Evolutionary conservation across 2,888 invertebrate species (phyloP), one percentile per base, ranked within the genome.

Genomic region (Drosophila paranaensis): DNA sequence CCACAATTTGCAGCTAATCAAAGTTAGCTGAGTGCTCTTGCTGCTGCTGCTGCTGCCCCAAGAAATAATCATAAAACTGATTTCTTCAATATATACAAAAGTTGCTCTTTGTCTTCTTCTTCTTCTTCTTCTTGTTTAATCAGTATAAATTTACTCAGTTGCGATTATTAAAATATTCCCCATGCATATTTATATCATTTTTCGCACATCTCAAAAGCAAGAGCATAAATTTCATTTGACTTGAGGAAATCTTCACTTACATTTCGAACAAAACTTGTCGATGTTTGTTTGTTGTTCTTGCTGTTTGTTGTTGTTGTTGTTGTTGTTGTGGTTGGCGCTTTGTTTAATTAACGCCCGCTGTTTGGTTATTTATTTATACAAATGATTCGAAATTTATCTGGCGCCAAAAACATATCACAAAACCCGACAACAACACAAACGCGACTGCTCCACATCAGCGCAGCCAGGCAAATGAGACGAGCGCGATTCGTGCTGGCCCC

Each of bases 361-460:
- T 55, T 53, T 30, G 45, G 37, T 69, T 57, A 76, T 67, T 76
- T 76, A 71, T 76, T 77, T 77, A 77, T 46, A 77, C 72, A 48
- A 66, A 70, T 56, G 60, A 33, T 62, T 46, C 43, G 43, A 70
- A 79, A 79, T 77, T 74, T 79, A 77, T 77, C 70, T 79, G 77
- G 71, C 79, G 79, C 75, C 79, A 77, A 79, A 75, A 77, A 77
- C 77, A 71, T 67, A 71, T 54, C 62, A 71, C 77, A 71, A 70
- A 11, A 42, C 42, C 63, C 68, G 68, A 55, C 53, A n/a, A 14
- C 50, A 51, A 1, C 46, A 8, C 4, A 50, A 35, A 50, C 11
- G 35, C 71, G 63, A 63, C 77, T 62, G 79, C 30, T 79, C 75
- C 35, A 45, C 40, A n/a, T 63, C 57, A 50, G 53, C 56, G 37